These are phyloP conservation scores for Hoplodrina blanda DNA, from an alignment of 2,888 invertebrate species.

Conservation along the genomic window DNA sequence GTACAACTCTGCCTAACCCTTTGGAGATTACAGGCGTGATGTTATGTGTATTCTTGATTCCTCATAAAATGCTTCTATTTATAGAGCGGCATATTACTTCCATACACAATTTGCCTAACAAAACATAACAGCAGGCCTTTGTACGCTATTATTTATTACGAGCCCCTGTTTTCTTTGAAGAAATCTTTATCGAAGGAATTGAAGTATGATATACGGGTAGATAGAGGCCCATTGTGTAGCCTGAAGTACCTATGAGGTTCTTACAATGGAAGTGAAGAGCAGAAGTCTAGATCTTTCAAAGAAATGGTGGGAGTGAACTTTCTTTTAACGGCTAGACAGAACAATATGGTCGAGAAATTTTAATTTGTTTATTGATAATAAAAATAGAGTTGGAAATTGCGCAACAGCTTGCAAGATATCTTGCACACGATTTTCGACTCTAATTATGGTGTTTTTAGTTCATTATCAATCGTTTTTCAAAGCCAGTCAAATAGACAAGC, in stretches of 20 bases:
- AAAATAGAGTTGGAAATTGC: no score
- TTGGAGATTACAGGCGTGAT: no score
- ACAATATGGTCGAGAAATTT: no score
- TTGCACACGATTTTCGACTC: no score
- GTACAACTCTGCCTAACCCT: no score
- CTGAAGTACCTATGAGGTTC: conserved; percentile 24
- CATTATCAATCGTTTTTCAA: no score
- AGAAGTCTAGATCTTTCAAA: conserved; percentile 10
- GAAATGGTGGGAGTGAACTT: neutral
- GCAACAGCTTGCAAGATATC: no score
- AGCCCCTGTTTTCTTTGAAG: conserved; percentile 40
- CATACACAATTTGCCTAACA: conserved; percentile 36
- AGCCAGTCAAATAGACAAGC: no score
- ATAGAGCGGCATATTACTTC: conserved; percentile 29
- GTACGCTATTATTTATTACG: conserved; percentile 45
- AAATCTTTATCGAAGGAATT: conserved; percentile 52
- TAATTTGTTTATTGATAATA: no score
- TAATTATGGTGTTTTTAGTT: no score
- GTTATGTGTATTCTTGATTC: neutral
- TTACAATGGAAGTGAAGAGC: conserved; percentile 1
- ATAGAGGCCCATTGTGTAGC: conserved; percentile 37
- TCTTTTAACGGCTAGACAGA: no score
- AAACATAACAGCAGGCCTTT: conserved; percentile 32
- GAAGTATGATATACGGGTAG: conserved; percentile 43
- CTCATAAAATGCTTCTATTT: conserved; percentile 17